Base-by-base conservation (phyloP, 2,888 invertebrate species). In the Cloeon dipterum region DNA sequence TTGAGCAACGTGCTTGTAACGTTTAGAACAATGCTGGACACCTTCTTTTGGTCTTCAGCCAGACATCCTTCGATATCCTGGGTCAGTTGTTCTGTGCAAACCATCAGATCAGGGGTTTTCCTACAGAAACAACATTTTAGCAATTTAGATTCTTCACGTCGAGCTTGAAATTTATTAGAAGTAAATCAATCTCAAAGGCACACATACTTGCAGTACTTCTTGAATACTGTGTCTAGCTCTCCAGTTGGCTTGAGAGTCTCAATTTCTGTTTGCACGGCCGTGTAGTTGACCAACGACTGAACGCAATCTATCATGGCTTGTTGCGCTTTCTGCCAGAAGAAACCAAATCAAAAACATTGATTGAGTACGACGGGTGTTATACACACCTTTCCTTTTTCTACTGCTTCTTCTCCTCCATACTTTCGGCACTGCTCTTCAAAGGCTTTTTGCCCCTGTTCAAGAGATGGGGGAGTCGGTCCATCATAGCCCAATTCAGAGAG, bases 211-310 rank as follows among this genome's bases (percentile, higher is more conserved):
- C 53, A 83, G 51, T 83, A 81, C 56, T 71, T 73, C 47, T 69
- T 68, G 46, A 77, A 76, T 0, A 77, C 75, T 18, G 63, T 61
- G 47, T 76, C 76, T 25, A 77, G 58, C 44, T 68, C 67, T 1
- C 76, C 77, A 4, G 60, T 66, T 0, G 75, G 74, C 48, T 72
- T 72, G 0, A 77, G 74, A 3, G 57, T 56, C 35, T 74, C 70
- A 32, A 82, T 70, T 50, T 82, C 78, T 3, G 59, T 49, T 42
- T 71, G 59, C 17, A 81, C 52, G 11, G 56, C 50, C 0, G 62
- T 63, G 10, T 59, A 48, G 49, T 81, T 66, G 0, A 79, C 59
- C 19, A 78, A 56, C 0, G 50, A 51, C 38, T 59, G 54, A 1
- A 74, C 42, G 48, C 82, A 82, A 0, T 55, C 51, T 35, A 55